Evolutionary conservation across 2,888 invertebrate species (phyloP).

Genomic region (Subacronicta megacephala): DNA sequence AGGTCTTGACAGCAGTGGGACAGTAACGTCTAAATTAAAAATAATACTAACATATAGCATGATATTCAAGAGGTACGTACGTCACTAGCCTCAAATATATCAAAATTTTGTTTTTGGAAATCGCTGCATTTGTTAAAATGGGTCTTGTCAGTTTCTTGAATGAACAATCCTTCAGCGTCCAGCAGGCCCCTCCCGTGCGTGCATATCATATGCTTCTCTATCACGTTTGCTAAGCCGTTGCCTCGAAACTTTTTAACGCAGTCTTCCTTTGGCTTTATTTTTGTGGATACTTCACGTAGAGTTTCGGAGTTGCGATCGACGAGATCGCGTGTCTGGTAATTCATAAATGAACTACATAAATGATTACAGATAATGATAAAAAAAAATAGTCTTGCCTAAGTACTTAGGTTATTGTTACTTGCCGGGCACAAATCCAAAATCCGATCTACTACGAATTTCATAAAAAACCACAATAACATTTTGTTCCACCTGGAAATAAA

Average conservation of each 20-base stretch:
- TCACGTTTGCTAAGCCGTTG: slow-evolving; percentile 5
- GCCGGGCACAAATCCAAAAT: too few relatives aligned
- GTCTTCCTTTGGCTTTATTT: slow-evolving; percentile 40
- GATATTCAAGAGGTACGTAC: not conserved
- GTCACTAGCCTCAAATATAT: not conserved
- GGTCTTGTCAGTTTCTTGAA: slow-evolving; percentile 5
- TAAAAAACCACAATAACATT: too few relatives aligned
- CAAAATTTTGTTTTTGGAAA: not conserved
- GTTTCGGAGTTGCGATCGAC: slow-evolving; percentile 14
- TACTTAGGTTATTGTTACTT: too few relatives aligned
- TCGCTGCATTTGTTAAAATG: slow-evolving; percentile 3
- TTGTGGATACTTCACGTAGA: slow-evolving; percentile 23
- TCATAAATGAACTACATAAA: not conserved
- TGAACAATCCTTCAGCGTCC: slow-evolving; percentile 14
- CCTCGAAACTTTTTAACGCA: slow-evolving; percentile 50
- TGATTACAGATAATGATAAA: too few relatives aligned
- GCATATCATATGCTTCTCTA: slow-evolving; percentile 23
- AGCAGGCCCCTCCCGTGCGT: slow-evolving; percentile 11
- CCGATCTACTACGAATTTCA: too few relatives aligned
- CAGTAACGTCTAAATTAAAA: too few relatives aligned
- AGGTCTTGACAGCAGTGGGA: too few relatives aligned
- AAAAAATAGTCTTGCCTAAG: too few relatives aligned
- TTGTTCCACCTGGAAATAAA: too few relatives aligned
- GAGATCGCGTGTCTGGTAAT: slow-evolving; percentile 7
- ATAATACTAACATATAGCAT: too few relatives aligned